Evolutionary conservation across 1,140 invertebrate species (phyloP).

Genomic region (Saccostrea echinata): DNA sequence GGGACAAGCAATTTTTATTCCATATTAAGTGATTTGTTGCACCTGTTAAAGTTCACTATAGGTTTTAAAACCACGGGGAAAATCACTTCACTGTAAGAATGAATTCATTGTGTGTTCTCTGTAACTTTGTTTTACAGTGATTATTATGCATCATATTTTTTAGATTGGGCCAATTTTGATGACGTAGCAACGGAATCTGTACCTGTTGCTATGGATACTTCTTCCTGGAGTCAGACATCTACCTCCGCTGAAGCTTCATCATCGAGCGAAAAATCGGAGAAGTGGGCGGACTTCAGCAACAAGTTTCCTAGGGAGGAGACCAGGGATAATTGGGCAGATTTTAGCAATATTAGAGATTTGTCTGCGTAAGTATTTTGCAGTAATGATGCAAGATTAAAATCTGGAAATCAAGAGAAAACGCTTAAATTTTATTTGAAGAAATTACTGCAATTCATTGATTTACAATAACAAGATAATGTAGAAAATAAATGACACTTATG

Average conservation of each 20-base stretch:
- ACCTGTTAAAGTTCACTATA: too few relatives aligned
- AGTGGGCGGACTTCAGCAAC: conserved; percentile 74
- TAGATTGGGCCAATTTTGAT: conserved; percentile 64
- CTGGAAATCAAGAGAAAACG: too few relatives aligned
- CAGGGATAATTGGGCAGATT: conserved; percentile 72
- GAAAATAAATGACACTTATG: too few relatives aligned
- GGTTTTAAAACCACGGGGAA: not conserved
- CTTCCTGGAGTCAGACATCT: conserved; percentile 72
- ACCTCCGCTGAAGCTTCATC: conserved; percentile 52
- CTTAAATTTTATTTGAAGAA: too few relatives aligned
- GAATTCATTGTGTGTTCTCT: not conserved
- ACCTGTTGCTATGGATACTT: conserved; percentile 77
- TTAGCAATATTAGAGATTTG: conserved; percentile 67
- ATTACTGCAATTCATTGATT: too few relatives aligned
- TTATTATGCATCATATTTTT: not conserved
- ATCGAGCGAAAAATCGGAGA: conserved; percentile 62
- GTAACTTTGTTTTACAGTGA: not conserved
- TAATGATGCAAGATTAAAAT: too few relatives aligned
- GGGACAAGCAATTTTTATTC: too few relatives aligned
- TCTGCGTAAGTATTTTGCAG: conserved; percentile 50
- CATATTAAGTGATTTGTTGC: too few relatives aligned
- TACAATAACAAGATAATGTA: too few relatives aligned
- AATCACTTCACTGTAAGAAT: not conserved
- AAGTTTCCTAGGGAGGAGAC: conserved; percentile 50
- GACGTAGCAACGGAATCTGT: conserved; percentile 70